Conservation (phyloP, 2,113 vertebrate species). For the Menidia beryllina region DNA sequence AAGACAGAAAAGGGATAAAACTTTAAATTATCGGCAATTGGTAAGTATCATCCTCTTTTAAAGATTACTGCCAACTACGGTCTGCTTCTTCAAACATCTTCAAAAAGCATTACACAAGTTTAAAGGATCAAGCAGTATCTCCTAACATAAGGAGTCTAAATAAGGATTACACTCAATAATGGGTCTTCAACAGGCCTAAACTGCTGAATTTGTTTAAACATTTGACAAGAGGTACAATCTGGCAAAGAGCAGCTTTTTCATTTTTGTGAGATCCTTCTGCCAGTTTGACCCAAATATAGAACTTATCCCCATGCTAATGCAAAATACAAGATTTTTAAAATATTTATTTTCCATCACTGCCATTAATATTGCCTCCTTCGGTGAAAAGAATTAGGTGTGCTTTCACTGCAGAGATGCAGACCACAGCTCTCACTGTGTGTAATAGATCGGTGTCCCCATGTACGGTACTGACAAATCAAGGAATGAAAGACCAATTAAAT, state of each 20-base stretch:
- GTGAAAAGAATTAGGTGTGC: too few relatives aligned
- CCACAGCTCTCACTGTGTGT: not conserved
- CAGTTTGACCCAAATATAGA: not conserved
- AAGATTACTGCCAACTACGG: not conserved
- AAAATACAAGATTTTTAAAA: too few relatives aligned
- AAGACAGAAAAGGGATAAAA: constrained; percentile 63
- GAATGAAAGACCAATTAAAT: not conserved
- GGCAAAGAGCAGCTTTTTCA: not conserved
- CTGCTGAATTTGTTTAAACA: not conserved
- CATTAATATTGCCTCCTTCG: not conserved
- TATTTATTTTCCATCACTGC: not conserved
- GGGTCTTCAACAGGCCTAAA: not conserved
- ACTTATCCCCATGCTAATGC: not conserved
- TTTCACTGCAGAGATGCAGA: not conserved
- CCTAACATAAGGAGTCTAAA: not conserved
- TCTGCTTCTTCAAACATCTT: not conserved
- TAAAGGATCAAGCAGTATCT: not conserved
- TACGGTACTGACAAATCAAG: not conserved
- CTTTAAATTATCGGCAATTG: not conserved
- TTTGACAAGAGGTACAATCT: not conserved
- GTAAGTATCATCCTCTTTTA: not conserved
- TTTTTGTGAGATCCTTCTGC: not conserved
- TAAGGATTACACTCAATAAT: not conserved
- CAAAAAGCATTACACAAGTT: not conserved
- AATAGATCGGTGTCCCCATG: not conserved